phyloP scores from a whole-genome alignment of 2,797 vertebrate genomes.

The Notolabrus celidotus region DNA sequence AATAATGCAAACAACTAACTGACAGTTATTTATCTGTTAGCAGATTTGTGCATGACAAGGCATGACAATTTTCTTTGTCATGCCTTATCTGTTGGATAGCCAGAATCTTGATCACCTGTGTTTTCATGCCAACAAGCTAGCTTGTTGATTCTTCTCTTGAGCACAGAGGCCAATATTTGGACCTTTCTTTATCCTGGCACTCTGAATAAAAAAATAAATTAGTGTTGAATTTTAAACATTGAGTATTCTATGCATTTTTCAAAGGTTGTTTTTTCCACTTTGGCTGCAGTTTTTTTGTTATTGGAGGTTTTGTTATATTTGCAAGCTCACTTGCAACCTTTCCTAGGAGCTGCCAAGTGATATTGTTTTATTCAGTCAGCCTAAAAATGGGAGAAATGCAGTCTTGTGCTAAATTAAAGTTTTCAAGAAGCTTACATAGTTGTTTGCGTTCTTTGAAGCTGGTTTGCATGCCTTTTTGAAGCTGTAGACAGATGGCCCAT shows the following conservation, averaged over 20 bases:
- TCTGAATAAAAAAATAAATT: background rate
- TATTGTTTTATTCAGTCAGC: slow-evolving; percentile 6
- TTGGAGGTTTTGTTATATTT: slow-evolving; percentile 7
- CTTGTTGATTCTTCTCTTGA: background rate
- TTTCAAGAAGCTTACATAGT: slow-evolving; percentile 13
- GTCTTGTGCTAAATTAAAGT: slow-evolving; percentile 19
- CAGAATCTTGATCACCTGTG: background rate
- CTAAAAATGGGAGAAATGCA: slow-evolving; percentile 20
- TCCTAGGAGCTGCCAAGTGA: background rate
- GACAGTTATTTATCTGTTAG: too few species aligned
- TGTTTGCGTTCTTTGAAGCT: slow-evolving; percentile 24
- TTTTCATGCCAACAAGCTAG: slow-evolving; percentile 19
- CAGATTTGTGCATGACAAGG: too few species aligned
- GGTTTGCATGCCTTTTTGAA: slow-evolving; percentile 27
- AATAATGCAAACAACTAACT: too few species aligned
- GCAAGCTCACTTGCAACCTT: slow-evolving; percentile 17
- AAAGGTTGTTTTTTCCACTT: background rate
- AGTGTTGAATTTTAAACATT: background rate
- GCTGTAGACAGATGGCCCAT: slow-evolving; percentile 52
- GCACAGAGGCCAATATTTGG: background rate
- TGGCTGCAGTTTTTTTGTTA: background rate
- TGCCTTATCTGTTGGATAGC: too few species aligned
- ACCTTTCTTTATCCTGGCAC: background rate
- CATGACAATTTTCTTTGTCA: too few species aligned
- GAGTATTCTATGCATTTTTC: background rate